Percentiles rank a stretch among this genome's conserved stretches.
These are phyloP conservation scores for Morus bassanus DNA, from an alignment of 2,797 vertebrate species.

Conservation along the genomic window DNA sequence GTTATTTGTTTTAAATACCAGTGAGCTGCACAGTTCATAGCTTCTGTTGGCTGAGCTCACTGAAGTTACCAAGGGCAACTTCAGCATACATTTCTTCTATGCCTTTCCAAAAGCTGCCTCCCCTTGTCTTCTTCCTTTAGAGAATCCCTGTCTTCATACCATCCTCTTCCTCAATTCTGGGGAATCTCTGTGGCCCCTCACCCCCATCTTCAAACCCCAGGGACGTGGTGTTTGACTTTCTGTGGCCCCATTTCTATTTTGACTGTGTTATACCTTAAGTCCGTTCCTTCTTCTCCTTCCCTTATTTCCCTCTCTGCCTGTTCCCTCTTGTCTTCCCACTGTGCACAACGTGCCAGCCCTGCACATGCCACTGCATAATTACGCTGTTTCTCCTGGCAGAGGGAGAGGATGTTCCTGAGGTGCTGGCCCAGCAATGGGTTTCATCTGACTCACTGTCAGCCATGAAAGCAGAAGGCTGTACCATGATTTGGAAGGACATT, in stretches of 20 bases:
- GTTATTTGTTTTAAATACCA: neutral
- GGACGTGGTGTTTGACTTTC: neutral
- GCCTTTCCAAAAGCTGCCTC: neutral
- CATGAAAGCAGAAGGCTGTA: neutral
- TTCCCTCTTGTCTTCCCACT: neutral
- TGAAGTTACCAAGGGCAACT: neutral
- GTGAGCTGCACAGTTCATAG: neutral
- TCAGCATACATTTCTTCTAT: neutral
- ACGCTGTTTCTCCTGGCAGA: neutral
- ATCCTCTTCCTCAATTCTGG: neutral
- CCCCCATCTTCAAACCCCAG: neutral
- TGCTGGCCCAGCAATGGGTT: neutral
- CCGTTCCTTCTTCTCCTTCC: neutral
- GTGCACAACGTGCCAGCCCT: neutral
- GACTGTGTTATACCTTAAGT: neutral
- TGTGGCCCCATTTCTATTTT: neutral
- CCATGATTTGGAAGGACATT: neutral
- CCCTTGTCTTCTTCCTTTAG: neutral
- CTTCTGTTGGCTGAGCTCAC: neutral
- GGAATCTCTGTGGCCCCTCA: neutral
- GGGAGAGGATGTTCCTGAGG: neutral
- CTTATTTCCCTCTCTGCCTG: neutral
- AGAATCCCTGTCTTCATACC: neutral
- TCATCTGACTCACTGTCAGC: neutral
- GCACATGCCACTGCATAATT: rapidly evolving